Conservation (phyloP, 2,113 vertebrate genomes). For the Anhinga anhinga region DNA sequence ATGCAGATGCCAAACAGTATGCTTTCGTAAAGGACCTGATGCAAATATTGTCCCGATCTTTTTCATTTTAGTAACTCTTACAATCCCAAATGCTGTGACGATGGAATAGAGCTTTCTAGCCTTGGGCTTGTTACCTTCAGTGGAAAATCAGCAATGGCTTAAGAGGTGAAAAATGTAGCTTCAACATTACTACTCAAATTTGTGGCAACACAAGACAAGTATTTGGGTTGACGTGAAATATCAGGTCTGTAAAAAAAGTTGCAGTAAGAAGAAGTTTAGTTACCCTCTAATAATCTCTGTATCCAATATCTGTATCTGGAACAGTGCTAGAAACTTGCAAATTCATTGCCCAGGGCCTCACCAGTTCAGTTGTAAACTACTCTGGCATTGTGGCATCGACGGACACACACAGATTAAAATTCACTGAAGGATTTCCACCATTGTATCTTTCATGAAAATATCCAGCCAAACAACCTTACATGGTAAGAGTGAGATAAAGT, state of each 20-base stretch:
- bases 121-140: not conserved
- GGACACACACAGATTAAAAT: not conserved
- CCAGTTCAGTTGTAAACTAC: not conserved
- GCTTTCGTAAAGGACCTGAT: not conserved
- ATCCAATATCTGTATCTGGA: not conserved
- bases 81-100: not conserved
- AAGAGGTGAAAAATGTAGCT: not conserved
- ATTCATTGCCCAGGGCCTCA: not conserved
- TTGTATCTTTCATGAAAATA: not conserved
- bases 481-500: not conserved
- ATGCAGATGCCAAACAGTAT: not conserved
- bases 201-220: fast-evolving
- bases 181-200: not conserved
- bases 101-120: not conserved
- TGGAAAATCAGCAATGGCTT: not conserved
- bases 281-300: not conserved
- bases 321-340: not conserved
- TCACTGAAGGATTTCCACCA: not conserved
- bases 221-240: not conserved
- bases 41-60: not conserved
- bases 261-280: not conserved
- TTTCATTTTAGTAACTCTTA: not conserved
- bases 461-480: not conserved
- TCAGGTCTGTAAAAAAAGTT: not conserved
- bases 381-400: not conserved